phyloP scores from a whole-genome alignment of 64 coral and sea anemone species.

The Montipora capricornis region DNA sequence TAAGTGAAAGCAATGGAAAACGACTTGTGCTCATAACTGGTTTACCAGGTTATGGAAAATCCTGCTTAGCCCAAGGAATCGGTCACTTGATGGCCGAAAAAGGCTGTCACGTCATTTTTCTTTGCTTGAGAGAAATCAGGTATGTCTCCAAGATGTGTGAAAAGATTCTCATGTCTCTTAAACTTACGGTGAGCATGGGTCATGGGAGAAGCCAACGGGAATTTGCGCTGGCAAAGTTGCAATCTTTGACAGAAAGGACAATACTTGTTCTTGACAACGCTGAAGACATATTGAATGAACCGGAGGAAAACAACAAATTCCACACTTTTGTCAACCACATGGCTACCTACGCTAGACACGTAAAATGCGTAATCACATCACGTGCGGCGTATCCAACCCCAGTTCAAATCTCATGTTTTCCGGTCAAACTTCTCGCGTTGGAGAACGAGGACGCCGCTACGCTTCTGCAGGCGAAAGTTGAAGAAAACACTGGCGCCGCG shows the following conservation, averaged over 20 bases:
- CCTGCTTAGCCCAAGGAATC: constrained; percentile 21
- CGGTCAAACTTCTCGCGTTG: constrained; percentile 15
- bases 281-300: not conserved
- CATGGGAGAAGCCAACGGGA: not conserved
- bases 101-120: constrained; percentile 5
- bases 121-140: constrained; percentile 29
- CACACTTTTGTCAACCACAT: constrained; percentile 12
- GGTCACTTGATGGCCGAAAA: constrained; percentile 27
- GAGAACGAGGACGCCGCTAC: not conserved
- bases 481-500: not conserved
- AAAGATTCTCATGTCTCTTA: not conserved
- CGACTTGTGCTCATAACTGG: constrained; percentile 16
- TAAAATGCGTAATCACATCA: constrained; percentile 39
- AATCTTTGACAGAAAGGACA: not conserved
- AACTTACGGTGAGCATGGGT: not conserved
- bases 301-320: not conserved
- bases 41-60: constrained; percentile 54
- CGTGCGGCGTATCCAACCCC: not conserved
- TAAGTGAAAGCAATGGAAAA: constrained; percentile 8
- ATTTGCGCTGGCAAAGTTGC: not conserved
- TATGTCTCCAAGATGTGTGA: constrained; percentile 5
- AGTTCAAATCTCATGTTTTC: not conserved
- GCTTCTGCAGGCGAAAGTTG: constrained; percentile 15
- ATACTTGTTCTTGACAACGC: constrained; percentile 23
- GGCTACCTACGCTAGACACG: not conserved